Base-by-base conservation (phyloP, 2,797 vertebrate species). In the Coreius guichenoti region DNA sequence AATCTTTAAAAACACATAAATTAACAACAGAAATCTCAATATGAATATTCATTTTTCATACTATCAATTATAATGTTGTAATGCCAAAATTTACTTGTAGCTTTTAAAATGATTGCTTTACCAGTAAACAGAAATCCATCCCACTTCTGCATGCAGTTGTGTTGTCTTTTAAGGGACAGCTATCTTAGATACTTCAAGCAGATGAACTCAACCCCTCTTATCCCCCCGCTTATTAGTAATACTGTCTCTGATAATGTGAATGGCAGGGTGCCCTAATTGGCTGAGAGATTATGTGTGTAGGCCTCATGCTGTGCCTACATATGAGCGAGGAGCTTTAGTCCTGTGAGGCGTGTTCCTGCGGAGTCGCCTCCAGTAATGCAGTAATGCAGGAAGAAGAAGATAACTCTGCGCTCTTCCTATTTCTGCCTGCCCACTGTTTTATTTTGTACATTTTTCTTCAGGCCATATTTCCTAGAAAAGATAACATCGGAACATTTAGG, bases 231-330 rank as follows among this genome's bases (percentile, higher is more conserved):
- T 36, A 43, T 82, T 26, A 5, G 7, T 76, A 65, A 58, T 51
- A 26, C 23, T 36, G 58, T 82, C 51, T 69, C 36, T 43, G 26
- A 26, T 78, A 75, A 85, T 51, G 31, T 23, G 23, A 67, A 86
- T 73, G 29, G 54, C 79, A 76, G 76, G 11, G 47, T 65, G 82
- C 14, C 29, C 47, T 87, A 83, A 88, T 86, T 83, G 78, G 72
- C 68, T 86, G 13, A 33, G 69, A 82, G 68, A 54, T 85, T 79
- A 69, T 78, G 68, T 5, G 51, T 75, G 16, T n/a, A 86, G 43
- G 43, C 74, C 74, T 67, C 82, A 65, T 84, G 77, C 79, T 87
- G 86, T 58, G 79, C 61, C 31, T 63, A 56, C 81, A 86, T 90
- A 87, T 89, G 72, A 82, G 39, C n/a, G 26, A 80, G 33, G 31